These are phyloP conservation scores for Ischnus inquisitorius DNA, from an alignment of 2,888 invertebrate species.

Conservation along the genomic window DNA sequence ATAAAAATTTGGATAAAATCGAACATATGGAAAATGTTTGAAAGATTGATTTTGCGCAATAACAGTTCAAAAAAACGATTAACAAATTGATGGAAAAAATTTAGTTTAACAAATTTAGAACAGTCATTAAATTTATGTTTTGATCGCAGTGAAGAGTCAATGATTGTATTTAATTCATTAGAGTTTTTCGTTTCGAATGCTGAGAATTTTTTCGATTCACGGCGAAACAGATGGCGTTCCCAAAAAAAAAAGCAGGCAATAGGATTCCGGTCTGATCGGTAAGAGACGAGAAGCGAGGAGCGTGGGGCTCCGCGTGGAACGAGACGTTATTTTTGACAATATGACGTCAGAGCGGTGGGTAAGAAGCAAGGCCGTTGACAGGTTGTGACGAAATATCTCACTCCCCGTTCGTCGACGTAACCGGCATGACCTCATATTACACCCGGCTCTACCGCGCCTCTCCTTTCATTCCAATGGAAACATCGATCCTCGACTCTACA, in stretches of 20 bases:
- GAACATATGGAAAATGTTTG: too few species aligned
- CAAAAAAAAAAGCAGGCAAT: constrained; percentile 3
- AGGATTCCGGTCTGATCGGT: constrained; percentile 39
- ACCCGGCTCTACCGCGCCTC: constrained; percentile 39
- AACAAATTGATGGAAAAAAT: too few species aligned
- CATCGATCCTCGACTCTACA: background rate
- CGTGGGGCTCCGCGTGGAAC: constrained; percentile 70
- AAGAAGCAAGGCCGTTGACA: constrained; percentile 76
- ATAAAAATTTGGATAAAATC: too few species aligned
- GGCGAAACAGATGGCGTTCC: background rate
- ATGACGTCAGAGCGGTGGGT: constrained; percentile 76
- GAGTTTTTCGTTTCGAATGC: background rate
- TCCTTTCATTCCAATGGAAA: constrained; percentile 34
- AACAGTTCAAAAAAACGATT: too few species aligned
- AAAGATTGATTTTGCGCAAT: too few species aligned
- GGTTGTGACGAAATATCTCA: constrained; percentile 75
- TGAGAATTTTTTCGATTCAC: background rate
- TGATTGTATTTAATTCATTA: background rate
- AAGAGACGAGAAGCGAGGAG: constrained; percentile 55
- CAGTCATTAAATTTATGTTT: too few species aligned
- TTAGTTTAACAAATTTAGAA: too few species aligned
- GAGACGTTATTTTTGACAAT: constrained; percentile 78
- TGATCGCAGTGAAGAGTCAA: background rate
- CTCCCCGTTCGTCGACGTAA: constrained; percentile 68
- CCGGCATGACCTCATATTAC: constrained; percentile 66